Evolutionary conservation across 92 coral and sea anemone genomes (phyloP).

Genomic region (Porites divaricata): DNA sequence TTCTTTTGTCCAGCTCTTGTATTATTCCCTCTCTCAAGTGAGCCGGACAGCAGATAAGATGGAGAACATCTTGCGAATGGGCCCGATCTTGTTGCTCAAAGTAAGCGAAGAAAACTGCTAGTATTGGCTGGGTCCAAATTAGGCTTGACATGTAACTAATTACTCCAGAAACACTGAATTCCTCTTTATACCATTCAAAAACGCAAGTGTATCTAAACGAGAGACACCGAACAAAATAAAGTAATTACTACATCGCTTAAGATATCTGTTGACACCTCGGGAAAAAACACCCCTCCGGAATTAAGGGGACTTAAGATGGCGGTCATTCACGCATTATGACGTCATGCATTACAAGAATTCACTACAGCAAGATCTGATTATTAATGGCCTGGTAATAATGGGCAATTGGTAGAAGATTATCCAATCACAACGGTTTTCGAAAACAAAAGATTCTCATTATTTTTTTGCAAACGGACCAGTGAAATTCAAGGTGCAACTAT

Average conservation of each 20-base stretch:
- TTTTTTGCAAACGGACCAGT: too few relatives aligned
- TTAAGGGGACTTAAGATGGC: too few relatives aligned
- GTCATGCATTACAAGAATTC: too few relatives aligned
- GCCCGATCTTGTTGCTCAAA: slow-evolving; percentile 4
- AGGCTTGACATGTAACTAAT: slow-evolving; percentile 1
- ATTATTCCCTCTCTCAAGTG: not conserved
- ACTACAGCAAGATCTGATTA: slow-evolving; percentile 5
- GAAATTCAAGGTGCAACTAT: too few relatives aligned
- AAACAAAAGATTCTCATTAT: too few relatives aligned
- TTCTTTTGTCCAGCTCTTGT: not conserved
- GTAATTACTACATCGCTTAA: not conserved
- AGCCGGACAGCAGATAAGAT: slow-evolving; percentile 29
- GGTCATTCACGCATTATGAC: too few relatives aligned
- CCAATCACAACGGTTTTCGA: too few relatives aligned
- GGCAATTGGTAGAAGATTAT: too few relatives aligned
- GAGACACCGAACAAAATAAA: not conserved
- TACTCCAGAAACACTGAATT: not conserved
- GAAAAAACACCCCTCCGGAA: not conserved
- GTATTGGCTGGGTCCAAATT: slow-evolving; percentile 6
- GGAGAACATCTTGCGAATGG: slow-evolving; percentile 21
- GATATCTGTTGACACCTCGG: too few relatives aligned
- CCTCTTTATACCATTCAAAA: slow-evolving; percentile 10
- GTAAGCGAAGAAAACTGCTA: slow-evolving; percentile 37
- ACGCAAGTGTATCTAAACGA: slow-evolving; percentile 4
- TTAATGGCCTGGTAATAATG: too few relatives aligned